These are phyloP conservation scores for Aradophagus sp. DNA, from an alignment of 1,140 invertebrate genomes.

Conservation along the genomic window DNA sequence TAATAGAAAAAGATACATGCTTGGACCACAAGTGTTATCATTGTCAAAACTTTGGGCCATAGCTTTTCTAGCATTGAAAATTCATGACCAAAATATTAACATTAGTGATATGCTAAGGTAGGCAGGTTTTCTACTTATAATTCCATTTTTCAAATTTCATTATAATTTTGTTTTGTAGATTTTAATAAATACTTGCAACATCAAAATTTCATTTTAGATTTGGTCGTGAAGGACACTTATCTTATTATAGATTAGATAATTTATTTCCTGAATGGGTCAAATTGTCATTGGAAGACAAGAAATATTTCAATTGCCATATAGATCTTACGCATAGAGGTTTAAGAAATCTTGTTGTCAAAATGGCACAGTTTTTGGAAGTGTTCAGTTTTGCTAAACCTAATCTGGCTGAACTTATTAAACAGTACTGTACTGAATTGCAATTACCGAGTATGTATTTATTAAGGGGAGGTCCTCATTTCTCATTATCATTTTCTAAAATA, in stretches of 20 bases:
- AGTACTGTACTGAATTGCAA: slow-evolving; percentile 77
- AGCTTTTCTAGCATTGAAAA: slow-evolving; percentile 76
- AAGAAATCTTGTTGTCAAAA: slow-evolving; percentile 56
- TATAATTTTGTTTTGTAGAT: slow-evolving; percentile 2
- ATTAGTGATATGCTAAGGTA: slow-evolving; percentile 77
- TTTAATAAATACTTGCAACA: not conserved
- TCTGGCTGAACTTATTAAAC: slow-evolving; percentile 69
- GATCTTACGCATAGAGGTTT: slow-evolving; percentile 68
- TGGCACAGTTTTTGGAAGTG: slow-evolving; percentile 72
- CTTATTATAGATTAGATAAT: slow-evolving; percentile 74
- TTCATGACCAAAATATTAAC: slow-evolving; percentile 76
- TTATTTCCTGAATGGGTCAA: slow-evolving; percentile 75
- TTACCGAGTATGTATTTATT: slow-evolving; percentile 73
- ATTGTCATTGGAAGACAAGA: slow-evolving; percentile 27
- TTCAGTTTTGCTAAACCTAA: slow-evolving; percentile 70
- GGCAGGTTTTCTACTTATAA: not conserved
- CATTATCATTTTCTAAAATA: not conserved
- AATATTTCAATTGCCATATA: slow-evolving; percentile 47
- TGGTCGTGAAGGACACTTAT: slow-evolving; percentile 78
- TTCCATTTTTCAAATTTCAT: slow-evolving; percentile 3
- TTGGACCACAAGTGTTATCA: slow-evolving; percentile 68
- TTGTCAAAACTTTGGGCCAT: slow-evolving; percentile 74
- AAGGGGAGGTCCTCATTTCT: too few species aligned
- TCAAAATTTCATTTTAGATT: slow-evolving; percentile 55
- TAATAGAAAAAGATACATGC: slow-evolving; percentile 61